These are phyloP conservation scores for Coregonus ussuriensis DNA, from an alignment of 2,797 vertebrate genomes.

Conservation along the genomic window DNA sequence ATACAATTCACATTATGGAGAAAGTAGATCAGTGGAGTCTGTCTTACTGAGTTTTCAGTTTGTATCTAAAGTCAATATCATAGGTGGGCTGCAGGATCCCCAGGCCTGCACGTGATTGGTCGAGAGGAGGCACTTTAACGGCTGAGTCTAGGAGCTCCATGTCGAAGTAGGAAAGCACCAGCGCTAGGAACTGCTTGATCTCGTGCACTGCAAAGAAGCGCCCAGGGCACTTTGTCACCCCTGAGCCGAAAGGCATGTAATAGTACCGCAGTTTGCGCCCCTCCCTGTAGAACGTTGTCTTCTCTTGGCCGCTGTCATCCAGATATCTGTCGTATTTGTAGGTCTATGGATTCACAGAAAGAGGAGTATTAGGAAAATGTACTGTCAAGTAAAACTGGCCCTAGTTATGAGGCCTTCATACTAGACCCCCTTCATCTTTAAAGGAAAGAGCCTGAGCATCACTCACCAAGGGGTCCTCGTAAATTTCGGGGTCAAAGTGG, in stretches of 20 bases:
- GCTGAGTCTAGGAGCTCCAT: conserved; percentile 83
- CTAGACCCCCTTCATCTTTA: background rate
- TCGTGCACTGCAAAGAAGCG: conserved; percentile 92
- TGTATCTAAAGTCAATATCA: conserved; percentile 91
- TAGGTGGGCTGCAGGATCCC: conserved; percentile 90
- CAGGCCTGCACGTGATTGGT: conserved; percentile 92
- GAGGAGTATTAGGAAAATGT: background rate
- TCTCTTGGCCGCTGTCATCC: conserved; percentile 83
- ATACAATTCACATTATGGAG: background rate
- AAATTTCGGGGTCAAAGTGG: conserved; percentile 95
- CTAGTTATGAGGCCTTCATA: background rate
- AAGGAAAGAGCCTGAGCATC: background rate
- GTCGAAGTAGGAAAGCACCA: conserved; percentile 87
- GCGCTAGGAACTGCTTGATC: conserved; percentile 90
- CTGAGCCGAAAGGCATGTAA: conserved; percentile 95
- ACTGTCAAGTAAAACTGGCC: background rate
- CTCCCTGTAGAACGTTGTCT: conserved; percentile 78
- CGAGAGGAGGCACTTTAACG: conserved; percentile 82
- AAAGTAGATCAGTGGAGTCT: background rate
- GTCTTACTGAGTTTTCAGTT: conserved; percentile 74
- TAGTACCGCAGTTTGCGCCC: conserved; percentile 87
- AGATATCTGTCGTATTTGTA: conserved; percentile 92
- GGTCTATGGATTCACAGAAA: conserved; percentile 70
- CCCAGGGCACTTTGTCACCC: conserved; percentile 93
- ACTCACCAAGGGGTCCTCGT: conserved; percentile 89